Evolutionary conservation across 2,888 invertebrate species (phyloP), one percentile per base, ranked within the genome.

Genomic region (Malthinus flaveolus): DNA sequence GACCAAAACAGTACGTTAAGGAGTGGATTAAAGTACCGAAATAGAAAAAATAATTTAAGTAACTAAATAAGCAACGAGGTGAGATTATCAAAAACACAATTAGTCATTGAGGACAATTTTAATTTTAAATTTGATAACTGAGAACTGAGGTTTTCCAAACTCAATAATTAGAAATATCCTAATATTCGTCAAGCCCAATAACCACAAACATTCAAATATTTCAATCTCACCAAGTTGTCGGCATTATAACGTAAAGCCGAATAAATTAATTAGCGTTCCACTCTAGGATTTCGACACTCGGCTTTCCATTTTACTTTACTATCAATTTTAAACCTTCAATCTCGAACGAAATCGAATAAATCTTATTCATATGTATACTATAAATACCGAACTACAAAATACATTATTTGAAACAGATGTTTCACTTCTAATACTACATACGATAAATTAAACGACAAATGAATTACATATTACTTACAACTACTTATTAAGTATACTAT

Each of bases 281-380:
- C 39, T 42, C 39, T 23, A 15, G 23, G 39, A 13, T 42, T 23
- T 42, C 39, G 39, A 42, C 39, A 42, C 15, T 42, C 15, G 39
- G 39, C 13, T 42, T 42, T 42, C 39, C 39, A 42, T 42, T 42
- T 23, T 42, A 42, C 39, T 42, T 42, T 23, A 42, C 39, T 42
- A 42, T 42, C 39, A 42, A 42, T 42, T 42, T n/a, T 42, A 42
- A 42, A 42, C 39, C 15, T 42, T 23, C 15, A 42, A 42, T 42
- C 39, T 42, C 39, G 5, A 23, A 15, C 39, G 15, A 42, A 42
- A 42, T 42, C 39, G 15, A 42, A 42, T 42, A 42, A 15, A 23
- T 42, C 39, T 42, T 42, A 12, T 42, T 10, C 9, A 42, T 42
- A 42, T 12, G n/a, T 23, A 23, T 23, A 23, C 23, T 23, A 23